Base-by-base conservation (phyloP, 2,797 vertebrate species). In the Mallotus villosus region DNA sequence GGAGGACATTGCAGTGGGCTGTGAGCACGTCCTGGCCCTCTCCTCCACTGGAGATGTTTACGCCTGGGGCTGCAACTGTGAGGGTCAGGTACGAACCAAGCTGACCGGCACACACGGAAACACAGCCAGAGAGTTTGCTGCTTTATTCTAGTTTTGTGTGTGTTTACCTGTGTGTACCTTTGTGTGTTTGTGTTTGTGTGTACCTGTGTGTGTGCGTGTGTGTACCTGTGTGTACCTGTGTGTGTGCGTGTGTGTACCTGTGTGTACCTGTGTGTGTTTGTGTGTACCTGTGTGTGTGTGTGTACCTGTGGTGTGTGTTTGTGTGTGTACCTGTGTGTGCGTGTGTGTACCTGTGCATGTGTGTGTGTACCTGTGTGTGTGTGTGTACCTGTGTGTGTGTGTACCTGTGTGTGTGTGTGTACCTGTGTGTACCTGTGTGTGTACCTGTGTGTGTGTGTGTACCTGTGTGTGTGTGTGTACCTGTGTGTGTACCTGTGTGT, bases 41-140 rank as follows among this genome's bases (percentile, higher is more conserved):
- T 89, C 92, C 63, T 92, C 90, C 84, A 92, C 90, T 3, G 93
- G 92, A 75, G 93, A 94, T 1, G 84, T 95, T 29, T 94, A 93
- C 0, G 89, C 90, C 73, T 95, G 94, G 94, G 94, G 94, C 74
- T 94, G 91, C 80, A 95, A 95, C 89, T 93, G 88, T 55, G 93
- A 94, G 71, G 94, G 93, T 68, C 94, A 95, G 93, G 94, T 94
- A 85, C 14, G 16, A 27, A 57, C 27, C 61, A 16, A 1, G 49
- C 25, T 55, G 4, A n/a, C 17, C 51, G 16, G 17, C 2, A 55
- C 51, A 55, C 51, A 5, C 51, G 4, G 17, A 41, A 41, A 53
- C 17, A 1, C 19, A 6, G 19, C 51, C 51, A 46, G 41, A 46
- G 41, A 46, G 11, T 12, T 12, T 11, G 41, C 41, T 46, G 41